Percentiles rank a stretch among this genome's conserved stretches.
These are phyloP conservation scores for Caenorhabditis sp. DNA, from an alignment of 2,888 invertebrate species.

Conservation along the genomic window DNA sequence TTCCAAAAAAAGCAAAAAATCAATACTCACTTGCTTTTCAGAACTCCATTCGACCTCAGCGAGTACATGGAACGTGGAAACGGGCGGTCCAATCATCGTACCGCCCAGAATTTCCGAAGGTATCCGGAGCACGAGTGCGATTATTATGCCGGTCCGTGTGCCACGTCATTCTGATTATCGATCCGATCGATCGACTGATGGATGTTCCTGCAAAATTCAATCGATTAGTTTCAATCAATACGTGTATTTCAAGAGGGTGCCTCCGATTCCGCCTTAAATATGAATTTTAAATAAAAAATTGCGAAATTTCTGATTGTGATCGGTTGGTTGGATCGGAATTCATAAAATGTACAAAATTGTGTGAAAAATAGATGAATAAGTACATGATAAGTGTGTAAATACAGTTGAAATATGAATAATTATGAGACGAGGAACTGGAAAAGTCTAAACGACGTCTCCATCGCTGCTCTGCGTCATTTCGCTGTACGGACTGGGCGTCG, in stretches of 20 bases:
- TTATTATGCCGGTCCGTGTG: conserved; percentile 63
- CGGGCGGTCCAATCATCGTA: conserved; percentile 40
- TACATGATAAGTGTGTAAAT: neutral
- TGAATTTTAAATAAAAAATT: neutral
- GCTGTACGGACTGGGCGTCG: conserved; percentile 24
- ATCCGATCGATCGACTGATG: neutral
- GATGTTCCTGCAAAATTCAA: neutral
- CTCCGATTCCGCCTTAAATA: conserved; percentile 42
- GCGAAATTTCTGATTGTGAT: neutral
- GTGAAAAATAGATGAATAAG: too few species aligned
- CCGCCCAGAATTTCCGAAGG: conserved; percentile 40
- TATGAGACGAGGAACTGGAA: neutral
- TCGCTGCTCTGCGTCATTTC: conserved; percentile 9
- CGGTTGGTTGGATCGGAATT: too few species aligned
- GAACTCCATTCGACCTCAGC: conserved; percentile 39
- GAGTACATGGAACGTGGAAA: conserved; percentile 42
- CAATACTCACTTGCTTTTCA: conserved; percentile 18
- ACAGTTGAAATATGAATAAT: neutral
- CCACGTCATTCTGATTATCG: conserved; percentile 47
- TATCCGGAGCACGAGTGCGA: conserved; percentile 58
- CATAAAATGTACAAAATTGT: too few species aligned
- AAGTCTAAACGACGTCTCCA: neutral
- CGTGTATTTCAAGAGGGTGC: conserved; percentile 51
- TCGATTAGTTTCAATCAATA: too few species aligned
- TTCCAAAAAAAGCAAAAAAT: neutral